phyloP scores from a whole-genome alignment of 2,113 vertebrate genomes.

The Cyphomyrus plagiostoma region DNA sequence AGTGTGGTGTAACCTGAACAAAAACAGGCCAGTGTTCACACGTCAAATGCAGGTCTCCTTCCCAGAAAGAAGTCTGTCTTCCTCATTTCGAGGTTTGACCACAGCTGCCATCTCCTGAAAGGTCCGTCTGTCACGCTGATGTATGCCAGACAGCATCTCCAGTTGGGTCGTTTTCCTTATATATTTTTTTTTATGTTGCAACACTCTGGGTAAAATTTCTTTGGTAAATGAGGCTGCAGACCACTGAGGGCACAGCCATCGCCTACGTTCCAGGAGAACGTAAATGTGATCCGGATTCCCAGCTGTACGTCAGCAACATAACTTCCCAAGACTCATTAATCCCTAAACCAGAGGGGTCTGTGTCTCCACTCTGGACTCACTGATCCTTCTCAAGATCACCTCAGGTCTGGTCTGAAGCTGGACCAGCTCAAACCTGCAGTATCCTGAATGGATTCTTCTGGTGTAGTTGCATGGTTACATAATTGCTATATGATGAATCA shows the following conservation, averaged over 20 bases:
- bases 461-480: neutral
- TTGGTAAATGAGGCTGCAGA: neutral
- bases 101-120: neutral
- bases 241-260: neutral
- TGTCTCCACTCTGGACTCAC: neutral
- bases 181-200: neutral
- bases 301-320: neutral
- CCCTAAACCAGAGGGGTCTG: neutral
- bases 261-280: neutral
- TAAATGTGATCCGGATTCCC: neutral
- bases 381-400: neutral
- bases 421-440: neutral
- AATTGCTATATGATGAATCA: slow-evolving; percentile 11
- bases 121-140: neutral
- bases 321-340: neutral
- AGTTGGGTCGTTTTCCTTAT: neutral
- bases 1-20: neutral
- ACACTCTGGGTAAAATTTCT: neutral
- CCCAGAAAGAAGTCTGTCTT: neutral
- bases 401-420: neutral
- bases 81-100: neutral
- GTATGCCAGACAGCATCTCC: neutral
- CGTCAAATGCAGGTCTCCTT: neutral
- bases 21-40: neutral
- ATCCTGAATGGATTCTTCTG: neutral